Percentiles rank a stretch among this genome's conserved stretches.
phyloP scores from a whole-genome alignment of 2,888 invertebrate species.

The Ichneumon xanthorius region DNA sequence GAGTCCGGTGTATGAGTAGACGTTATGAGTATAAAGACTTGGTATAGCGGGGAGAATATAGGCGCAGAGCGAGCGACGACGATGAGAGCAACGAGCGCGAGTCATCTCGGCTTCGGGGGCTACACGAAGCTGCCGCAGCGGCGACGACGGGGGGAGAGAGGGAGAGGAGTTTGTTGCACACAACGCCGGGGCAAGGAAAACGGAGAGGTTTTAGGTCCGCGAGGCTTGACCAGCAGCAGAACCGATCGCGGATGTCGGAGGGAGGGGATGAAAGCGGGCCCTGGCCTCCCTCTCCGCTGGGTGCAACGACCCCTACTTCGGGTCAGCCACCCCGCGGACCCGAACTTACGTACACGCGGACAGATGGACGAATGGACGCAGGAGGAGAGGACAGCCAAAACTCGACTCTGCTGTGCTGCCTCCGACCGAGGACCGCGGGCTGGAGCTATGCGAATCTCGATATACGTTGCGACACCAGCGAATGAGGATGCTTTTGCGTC shows the following conservation, averaged over 20 bases:
- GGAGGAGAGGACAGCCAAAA: constrained; percentile 56
- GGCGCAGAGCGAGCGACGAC: constrained; percentile 31
- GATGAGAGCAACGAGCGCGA: constrained; percentile 43
- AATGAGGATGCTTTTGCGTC: constrained; percentile 47
- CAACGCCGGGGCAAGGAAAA: constrained; percentile 50
- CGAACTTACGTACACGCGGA: constrained; percentile 71
- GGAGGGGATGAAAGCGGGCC: constrained; percentile 71
- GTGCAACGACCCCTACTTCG: constrained; percentile 82
- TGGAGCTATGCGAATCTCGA: constrained; percentile 44
- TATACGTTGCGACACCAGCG: constrained; percentile 41
- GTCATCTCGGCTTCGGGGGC: constrained; percentile 28
- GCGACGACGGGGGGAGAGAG: constrained; percentile 44
- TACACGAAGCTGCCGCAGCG: background rate
- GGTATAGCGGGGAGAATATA: constrained; percentile 52
- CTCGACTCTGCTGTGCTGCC: constrained; percentile 37
- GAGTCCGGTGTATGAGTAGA: constrained; percentile 50
- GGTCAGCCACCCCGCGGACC: constrained; percentile 84
- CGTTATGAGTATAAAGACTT: constrained; percentile 28
- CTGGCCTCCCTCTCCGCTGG: constrained; percentile 66
- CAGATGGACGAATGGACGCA: constrained; percentile 75
- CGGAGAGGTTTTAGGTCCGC: constrained; percentile 71
- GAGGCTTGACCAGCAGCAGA: constrained; percentile 75
- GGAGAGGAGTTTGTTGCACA: constrained; percentile 49
- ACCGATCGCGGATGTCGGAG: constrained; percentile 64
- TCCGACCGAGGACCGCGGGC: constrained; percentile 51